Evolutionary conservation across 2,888 invertebrate genomes (phyloP).

Genomic region (Lasioglossum lativentre): DNA sequence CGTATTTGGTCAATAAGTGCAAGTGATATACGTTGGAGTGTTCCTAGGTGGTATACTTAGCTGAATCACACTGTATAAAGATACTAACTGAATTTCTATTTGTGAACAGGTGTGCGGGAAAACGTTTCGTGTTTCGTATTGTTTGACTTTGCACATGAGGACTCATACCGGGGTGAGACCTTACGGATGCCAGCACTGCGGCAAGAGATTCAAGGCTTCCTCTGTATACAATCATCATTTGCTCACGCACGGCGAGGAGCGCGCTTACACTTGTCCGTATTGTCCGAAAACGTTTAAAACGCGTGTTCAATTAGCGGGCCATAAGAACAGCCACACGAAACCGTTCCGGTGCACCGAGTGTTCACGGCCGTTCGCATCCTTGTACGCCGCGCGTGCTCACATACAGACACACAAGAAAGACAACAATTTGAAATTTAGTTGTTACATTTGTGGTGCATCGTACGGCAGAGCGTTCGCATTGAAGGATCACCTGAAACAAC

Average conservation of each 20-base stretch:
- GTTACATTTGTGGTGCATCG: constrained; percentile 90
- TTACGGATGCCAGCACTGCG: constrained; percentile 90
- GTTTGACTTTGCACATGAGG: constrained; percentile 91
- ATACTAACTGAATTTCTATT: not conserved
- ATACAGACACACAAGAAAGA: constrained; percentile 90
- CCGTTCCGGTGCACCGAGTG: constrained; percentile 92
- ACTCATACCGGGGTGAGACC: constrained; percentile 92
- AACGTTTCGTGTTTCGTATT: constrained; percentile 92
- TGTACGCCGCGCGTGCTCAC: constrained; percentile 91
- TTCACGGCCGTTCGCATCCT: constrained; percentile 90
- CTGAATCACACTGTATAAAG: not conserved
- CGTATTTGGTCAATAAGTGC: too few relatives aligned
- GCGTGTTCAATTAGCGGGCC: constrained; percentile 91
- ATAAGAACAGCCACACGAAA: constrained; percentile 93
- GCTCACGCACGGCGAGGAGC: constrained; percentile 90
- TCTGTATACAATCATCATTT: constrained; percentile 92
- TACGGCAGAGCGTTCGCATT: constrained; percentile 91
- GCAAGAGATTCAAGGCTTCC: constrained; percentile 91
- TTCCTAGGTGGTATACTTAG: not conserved
- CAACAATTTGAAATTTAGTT: constrained; percentile 90
- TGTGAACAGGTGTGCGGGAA: constrained; percentile 89
- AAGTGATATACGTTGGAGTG: not conserved
- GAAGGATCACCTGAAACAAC: constrained; percentile 90
- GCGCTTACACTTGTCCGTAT: constrained; percentile 90
- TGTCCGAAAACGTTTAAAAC: constrained; percentile 94